Evolutionary conservation across 2,113 vertebrate genomes (phyloP).

Genomic region (Halichoeres trimaculatus): DNA sequence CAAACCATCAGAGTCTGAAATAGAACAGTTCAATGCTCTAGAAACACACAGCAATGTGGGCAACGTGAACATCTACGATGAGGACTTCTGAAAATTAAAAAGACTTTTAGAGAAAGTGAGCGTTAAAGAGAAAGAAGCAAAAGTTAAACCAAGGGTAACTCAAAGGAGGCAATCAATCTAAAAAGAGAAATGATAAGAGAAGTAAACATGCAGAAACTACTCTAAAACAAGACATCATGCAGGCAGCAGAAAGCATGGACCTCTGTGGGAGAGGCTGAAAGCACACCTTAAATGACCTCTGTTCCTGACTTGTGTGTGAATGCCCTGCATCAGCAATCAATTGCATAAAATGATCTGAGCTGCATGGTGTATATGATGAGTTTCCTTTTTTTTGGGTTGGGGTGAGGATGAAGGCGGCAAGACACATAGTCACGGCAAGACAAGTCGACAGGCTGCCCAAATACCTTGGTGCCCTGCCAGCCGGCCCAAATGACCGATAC

Average conservation of each 20-base stretch:
- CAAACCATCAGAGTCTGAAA: constrained; percentile 25
- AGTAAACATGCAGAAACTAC: constrained; percentile 53
- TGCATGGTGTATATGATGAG: constrained; percentile 25
- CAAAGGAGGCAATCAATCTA: constrained; percentile 41
- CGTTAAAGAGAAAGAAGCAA: not conserved
- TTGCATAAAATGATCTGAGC: constrained; percentile 23
- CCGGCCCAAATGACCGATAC: constrained; percentile 99
- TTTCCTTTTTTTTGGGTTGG: constrained; percentile 7
- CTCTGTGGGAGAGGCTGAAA: constrained; percentile 27
- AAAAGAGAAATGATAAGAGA: constrained; percentile 25
- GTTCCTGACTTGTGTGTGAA: constrained; percentile 1
- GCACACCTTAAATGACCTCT: constrained; percentile 14
- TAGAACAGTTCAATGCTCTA: constrained; percentile 28
- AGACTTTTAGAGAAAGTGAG: constrained; percentile 7
- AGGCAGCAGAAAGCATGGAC: constrained; percentile 34
- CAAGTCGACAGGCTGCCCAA: constrained; percentile 79
- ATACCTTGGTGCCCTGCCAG: constrained; percentile 99
- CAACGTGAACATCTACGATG: constrained; percentile 3
- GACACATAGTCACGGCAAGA: constrained; percentile 75
- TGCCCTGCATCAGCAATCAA: constrained; percentile 9
- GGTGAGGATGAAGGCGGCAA: constrained; percentile 61
- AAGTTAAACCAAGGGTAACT: constrained; percentile 40
- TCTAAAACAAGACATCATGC: constrained; percentile 33
- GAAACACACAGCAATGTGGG: constrained; percentile 20
- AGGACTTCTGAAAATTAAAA: constrained; percentile 42